Conservation (phyloP, 2,113 vertebrate genomes). For the Thamnaconus septentrionalis region DNA sequence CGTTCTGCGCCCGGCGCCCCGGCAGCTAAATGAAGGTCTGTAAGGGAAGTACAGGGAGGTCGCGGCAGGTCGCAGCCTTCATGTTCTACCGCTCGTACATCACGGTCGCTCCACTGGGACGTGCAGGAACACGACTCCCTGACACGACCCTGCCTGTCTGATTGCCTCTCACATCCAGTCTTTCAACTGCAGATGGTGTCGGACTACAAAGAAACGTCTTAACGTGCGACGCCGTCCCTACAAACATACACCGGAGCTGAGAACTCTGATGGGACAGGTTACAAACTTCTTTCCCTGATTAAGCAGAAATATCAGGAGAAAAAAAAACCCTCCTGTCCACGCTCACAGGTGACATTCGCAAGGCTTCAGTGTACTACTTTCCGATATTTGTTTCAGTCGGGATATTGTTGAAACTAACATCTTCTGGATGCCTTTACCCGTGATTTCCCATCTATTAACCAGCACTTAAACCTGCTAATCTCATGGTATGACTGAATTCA, state of each 20-base stretch:
- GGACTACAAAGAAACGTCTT: slow-evolving; percentile 30
- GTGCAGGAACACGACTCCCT: slow-evolving; percentile 34
- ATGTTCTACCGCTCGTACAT: too few species aligned
- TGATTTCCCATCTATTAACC: too few species aligned
- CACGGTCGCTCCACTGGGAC: slow-evolving; percentile 26
- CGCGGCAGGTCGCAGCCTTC: not conserved
- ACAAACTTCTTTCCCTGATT: not conserved
- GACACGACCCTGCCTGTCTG: slow-evolving; percentile 32
- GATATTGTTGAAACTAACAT: too few species aligned
- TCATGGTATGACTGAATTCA: too few species aligned
- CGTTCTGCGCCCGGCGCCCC: too few species aligned
- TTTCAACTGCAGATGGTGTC: slow-evolving; percentile 39
- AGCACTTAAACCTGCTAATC: too few species aligned
- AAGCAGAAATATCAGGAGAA: not conserved
- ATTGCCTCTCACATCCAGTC: slow-evolving; percentile 1
- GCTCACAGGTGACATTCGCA: not conserved
- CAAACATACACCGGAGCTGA: slow-evolving; percentile 7
- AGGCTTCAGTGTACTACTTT: too few species aligned
- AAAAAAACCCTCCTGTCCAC: not conserved
- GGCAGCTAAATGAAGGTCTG: not conserved
- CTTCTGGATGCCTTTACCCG: too few species aligned
- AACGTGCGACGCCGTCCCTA: not conserved
- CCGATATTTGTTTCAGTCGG: too few species aligned
- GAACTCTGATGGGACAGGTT: not conserved
- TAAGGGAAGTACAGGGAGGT: not conserved